phyloP scores from a whole-genome alignment of 1,140 invertebrate genomes.

The Drosophila yakuba region DNA sequence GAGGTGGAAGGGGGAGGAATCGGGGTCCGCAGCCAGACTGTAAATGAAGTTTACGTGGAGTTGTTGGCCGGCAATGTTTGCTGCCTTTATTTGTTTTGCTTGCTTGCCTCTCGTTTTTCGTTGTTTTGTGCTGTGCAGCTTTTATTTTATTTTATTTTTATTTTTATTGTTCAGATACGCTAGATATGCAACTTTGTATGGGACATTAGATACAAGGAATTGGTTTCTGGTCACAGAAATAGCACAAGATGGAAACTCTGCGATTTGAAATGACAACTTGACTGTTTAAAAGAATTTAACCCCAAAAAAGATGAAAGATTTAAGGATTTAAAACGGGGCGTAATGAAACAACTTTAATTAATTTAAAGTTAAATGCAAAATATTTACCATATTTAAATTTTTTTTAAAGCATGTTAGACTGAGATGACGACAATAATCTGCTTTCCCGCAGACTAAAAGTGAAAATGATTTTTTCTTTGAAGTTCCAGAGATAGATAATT shows the following conservation, averaged over 20 bases:
- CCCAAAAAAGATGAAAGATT: too few species aligned
- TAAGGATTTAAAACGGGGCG: too few species aligned
- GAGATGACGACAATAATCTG: too few species aligned
- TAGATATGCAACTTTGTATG: conserved; percentile 35
- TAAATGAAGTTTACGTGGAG: conserved; percentile 50
- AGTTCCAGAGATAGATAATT: background rate
- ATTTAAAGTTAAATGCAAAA: too few species aligned
- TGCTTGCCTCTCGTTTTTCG: conserved; percentile 19
- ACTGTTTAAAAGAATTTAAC: too few species aligned
- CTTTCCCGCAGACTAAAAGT: too few species aligned
- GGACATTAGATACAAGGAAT: conserved; percentile 35
- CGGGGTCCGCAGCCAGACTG: conserved; percentile 30
- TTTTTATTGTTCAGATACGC: conserved; percentile 31
- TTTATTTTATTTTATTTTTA: conserved; percentile 21
- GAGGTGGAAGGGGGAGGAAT: background rate
- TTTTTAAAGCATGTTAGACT: too few species aligned
- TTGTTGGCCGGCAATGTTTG: conserved; percentile 39
- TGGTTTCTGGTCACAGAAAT: conserved; percentile 5
- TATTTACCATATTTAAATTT: too few species aligned
- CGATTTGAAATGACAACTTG: background rate
- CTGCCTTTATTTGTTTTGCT: conserved; percentile 46
- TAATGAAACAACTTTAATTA: too few species aligned
- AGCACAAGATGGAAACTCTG: conserved; percentile 1
- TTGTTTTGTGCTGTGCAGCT: conserved; percentile 27
- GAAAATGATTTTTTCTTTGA: background rate